Evolutionary conservation across 2,888 invertebrate species (phyloP).

Genomic region (Sclerodermus sp.): DNA sequence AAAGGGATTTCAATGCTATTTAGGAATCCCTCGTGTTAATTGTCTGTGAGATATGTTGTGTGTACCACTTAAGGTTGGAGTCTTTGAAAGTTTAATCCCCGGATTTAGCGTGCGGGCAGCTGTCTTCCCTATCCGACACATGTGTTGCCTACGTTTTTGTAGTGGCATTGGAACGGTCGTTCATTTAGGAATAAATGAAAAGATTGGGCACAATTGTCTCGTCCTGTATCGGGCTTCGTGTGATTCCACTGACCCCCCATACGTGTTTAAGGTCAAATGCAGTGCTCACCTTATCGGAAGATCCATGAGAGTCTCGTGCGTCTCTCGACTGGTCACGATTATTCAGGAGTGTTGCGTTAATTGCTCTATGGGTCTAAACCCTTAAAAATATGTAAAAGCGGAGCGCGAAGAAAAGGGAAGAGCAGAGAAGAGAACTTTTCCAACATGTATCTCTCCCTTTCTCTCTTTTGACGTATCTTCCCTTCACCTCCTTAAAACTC

Average conservation of each 20-base stretch:
- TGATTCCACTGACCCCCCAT: conserved; percentile 30
- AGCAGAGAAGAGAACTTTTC: conserved; percentile 22
- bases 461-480: conserved; percentile 3
- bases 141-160: conserved; percentile 21
- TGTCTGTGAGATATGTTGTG: too few relatives aligned
- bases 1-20: too few relatives aligned
- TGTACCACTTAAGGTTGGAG: too few relatives aligned
- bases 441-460: conserved; percentile 37
- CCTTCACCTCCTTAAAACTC: not conserved
- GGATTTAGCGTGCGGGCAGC: too few relatives aligned
- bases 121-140: conserved; percentile 8
- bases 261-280: not conserved
- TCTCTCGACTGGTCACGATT: too few relatives aligned
- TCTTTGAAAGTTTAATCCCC: too few relatives aligned
- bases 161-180: conserved; percentile 20
- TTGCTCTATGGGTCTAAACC: too few relatives aligned
- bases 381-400: conserved; percentile 3
- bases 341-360: too few relatives aligned
- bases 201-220: conserved; percentile 50
- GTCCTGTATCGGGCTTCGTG: conserved; percentile 41
- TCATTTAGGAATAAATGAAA: conserved; percentile 45
- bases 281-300: not conserved
- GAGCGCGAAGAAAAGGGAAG: conserved; percentile 8
- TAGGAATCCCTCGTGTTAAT: too few relatives aligned
- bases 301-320: not conserved